These are phyloP conservation scores for Caenorhabditis sp. DNA, from an alignment of 2,888 invertebrate genomes.

Conservation along the genomic window DNA sequence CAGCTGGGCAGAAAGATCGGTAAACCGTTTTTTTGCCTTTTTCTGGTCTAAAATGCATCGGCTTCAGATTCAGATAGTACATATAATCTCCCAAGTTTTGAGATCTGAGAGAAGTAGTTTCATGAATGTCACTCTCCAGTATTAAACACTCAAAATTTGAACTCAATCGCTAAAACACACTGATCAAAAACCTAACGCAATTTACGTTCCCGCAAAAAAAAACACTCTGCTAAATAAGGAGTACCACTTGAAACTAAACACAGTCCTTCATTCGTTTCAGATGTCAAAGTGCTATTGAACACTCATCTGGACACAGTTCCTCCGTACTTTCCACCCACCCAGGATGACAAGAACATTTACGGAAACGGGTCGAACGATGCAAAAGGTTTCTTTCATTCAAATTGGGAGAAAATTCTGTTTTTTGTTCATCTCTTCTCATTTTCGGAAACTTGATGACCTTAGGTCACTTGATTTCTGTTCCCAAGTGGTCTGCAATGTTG, in stretches of 20 bases:
- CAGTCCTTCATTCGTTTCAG: constrained; percentile 62
- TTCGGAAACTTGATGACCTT: constrained; percentile 32
- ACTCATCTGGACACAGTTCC: constrained; percentile 83
- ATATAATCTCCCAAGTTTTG: not conserved
- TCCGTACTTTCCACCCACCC: constrained; percentile 78
- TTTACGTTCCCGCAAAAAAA: constrained; percentile 9
- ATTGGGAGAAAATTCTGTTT: not conserved
- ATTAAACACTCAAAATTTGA: not conserved
- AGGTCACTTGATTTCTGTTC: constrained; percentile 40
- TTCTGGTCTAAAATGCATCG: too few species aligned
- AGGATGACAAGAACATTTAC: constrained; percentile 74
- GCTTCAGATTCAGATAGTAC: too few species aligned
- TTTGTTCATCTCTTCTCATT: constrained; percentile 8
- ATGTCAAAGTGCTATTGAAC: constrained; percentile 77
- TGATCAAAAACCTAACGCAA: constrained; percentile 1
- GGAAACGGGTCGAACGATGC: constrained; percentile 82
- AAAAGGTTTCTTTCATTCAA: constrained; percentile 72
- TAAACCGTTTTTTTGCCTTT: too few species aligned
- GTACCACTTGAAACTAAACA: constrained; percentile 32
- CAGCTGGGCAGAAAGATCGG: too few species aligned
- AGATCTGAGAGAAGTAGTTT: too few species aligned
- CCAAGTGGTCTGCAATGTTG: constrained; percentile 44
- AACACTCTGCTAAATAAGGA: constrained; percentile 26
- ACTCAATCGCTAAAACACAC: not conserved
- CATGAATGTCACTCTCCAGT: too few species aligned